A percentile compares a stretch with the other conserved stretches of the same genome.
Conservation (phyloP, 2,113 vertebrate genomes). For the Calidris pugnax region DNA sequence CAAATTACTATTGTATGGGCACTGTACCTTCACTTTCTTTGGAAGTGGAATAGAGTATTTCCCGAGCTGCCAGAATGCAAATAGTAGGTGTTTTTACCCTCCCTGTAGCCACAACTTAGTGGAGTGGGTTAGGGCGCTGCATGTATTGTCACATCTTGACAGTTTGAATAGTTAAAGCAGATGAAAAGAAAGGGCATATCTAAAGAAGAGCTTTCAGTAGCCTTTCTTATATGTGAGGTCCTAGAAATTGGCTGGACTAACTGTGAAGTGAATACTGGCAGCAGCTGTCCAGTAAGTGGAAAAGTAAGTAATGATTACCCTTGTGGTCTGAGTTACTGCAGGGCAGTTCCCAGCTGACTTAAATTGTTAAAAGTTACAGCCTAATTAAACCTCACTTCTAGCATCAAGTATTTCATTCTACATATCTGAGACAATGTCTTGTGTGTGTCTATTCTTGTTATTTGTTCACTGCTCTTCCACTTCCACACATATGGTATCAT, state of each 20-base stretch:
- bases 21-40: not conserved
- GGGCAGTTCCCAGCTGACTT: not conserved
- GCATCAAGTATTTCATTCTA: not conserved
- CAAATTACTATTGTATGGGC: not conserved
- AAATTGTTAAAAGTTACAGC: not conserved
- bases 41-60: not conserved
- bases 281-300: slow-evolving; percentile 9
- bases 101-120: not conserved
- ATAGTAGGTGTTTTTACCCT: not conserved
- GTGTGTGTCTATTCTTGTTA: not conserved
- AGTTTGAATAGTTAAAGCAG: not conserved
- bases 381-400: slow-evolving; percentile 12
- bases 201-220: not conserved
- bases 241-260: not conserved
- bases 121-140: not conserved
- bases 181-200: not conserved
- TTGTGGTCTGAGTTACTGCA: not conserved
- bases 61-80: not conserved
- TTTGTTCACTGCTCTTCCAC: not conserved
- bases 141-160: not conserved
- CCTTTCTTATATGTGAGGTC: not conserved
- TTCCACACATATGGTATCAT: not conserved
- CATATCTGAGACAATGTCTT: not conserved
- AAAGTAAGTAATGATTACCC: not conserved
- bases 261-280: not conserved